These are phyloP conservation scores for Dendrocincla tyrannina DNA, from an alignment of 2,797 vertebrate genomes.

Conservation along the genomic window DNA sequence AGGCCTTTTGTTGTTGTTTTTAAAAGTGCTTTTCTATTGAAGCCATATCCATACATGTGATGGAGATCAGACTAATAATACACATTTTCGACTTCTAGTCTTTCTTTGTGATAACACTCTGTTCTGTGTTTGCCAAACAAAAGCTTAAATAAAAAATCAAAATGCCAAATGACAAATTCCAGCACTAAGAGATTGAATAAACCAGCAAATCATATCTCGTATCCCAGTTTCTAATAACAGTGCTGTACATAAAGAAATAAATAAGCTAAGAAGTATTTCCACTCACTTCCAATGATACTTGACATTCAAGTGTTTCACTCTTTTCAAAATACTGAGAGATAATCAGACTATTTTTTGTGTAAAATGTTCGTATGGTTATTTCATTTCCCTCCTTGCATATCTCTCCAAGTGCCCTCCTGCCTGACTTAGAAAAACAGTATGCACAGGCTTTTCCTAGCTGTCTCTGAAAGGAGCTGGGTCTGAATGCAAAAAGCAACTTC, in stretches of 20 bases:
- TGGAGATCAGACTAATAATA: slow-evolving; percentile 5
- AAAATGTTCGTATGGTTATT: background rate
- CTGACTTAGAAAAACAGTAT: background rate
- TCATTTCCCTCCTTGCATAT: background rate
- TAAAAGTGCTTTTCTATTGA: slow-evolving; percentile 26
- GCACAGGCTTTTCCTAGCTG: background rate
- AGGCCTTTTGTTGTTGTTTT: slow-evolving; percentile 33
- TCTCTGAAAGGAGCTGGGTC: background rate
- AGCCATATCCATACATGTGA: background rate
- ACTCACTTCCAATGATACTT: background rate
- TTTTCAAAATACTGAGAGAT: slow-evolving; percentile 4
- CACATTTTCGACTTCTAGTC: background rate
- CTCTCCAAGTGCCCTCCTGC: background rate
- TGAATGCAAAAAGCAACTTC: background rate
- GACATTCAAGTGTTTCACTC: background rate
- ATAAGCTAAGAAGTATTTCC: background rate
- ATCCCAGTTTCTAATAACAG: background rate
- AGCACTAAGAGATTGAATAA: background rate
- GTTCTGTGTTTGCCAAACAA: slow-evolving; percentile 13
- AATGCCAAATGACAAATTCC: background rate
- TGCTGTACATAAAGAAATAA: background rate
- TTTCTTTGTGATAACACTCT: slow-evolving; percentile 5
- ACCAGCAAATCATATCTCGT: background rate
- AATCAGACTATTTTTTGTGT: background rate
- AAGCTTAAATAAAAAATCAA: slow-evolving; percentile 10